Conservation (phyloP, 2,888 invertebrate genomes). For the Molanna angustata region DNA sequence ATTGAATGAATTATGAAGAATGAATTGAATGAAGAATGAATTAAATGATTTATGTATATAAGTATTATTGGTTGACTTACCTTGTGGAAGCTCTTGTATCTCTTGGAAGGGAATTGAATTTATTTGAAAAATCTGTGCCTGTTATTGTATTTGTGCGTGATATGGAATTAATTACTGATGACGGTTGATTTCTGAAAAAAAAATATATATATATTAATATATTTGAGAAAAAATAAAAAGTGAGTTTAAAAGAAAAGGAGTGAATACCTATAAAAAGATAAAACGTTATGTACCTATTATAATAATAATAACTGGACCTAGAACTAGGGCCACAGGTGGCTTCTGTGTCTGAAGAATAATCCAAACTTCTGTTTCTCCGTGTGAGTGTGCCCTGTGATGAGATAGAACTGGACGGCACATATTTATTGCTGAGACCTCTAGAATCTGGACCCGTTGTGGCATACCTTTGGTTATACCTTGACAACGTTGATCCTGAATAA, state of each 20-base stretch:
- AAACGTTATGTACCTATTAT: constrained; percentile 40
- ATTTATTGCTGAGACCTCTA: constrained; percentile 42
- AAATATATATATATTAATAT: constrained; percentile 1
- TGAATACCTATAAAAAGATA: not conserved
- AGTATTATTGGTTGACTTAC: constrained; percentile 38
- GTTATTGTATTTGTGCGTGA: constrained; percentile 46
- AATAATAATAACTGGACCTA: constrained; percentile 75
- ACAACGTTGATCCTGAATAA: constrained; percentile 53
- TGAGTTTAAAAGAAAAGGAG: not conserved
- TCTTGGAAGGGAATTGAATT: constrained; percentile 71
- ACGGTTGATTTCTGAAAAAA: constrained; percentile 41
- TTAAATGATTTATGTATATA: not conserved
- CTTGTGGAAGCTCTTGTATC: constrained; percentile 63
- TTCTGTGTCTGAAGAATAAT: constrained; percentile 95
- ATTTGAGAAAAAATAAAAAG: not conserved
- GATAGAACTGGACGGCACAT: constrained; percentile 50
- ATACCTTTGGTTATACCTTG: constrained; percentile 63
- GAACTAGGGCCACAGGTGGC: constrained; percentile 76
- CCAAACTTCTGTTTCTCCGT: constrained; percentile 76
- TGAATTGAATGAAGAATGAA: not conserved
- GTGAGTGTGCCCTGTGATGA: constrained; percentile 47
- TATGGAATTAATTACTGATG: constrained; percentile 46
- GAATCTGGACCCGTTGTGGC: constrained; percentile 47
- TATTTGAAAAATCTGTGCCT: constrained; percentile 60
- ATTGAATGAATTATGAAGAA: too few species aligned